Percentiles rank a stretch among this genome's conserved stretches.
These are phyloP conservation scores for Pandion haliaetus DNA, from an alignment of 2,113 vertebrate species.

Conservation along the genomic window DNA sequence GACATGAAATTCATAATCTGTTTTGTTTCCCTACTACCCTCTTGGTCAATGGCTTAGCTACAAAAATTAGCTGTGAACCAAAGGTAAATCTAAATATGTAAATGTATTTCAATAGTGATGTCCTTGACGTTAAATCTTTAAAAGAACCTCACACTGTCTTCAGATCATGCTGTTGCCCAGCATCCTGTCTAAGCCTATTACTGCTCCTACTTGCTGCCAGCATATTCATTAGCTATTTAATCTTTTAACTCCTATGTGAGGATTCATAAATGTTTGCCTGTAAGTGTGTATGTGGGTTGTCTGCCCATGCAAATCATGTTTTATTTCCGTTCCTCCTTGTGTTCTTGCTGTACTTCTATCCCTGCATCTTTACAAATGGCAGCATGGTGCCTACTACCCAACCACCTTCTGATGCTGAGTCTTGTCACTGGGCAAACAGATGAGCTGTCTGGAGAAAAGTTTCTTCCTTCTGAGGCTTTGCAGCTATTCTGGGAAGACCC, in stretches of 20 bases:
- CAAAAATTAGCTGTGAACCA: neutral
- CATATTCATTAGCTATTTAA: neutral
- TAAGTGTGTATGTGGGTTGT: neutral
- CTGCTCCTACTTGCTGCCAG: neutral
- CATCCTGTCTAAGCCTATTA: neutral
- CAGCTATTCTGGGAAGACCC: neutral
- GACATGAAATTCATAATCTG: neutral
- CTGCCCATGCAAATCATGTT: neutral
- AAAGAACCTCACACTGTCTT: neutral
- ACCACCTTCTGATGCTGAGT: neutral
- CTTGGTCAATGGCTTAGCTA: neutral
- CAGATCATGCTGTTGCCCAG: neutral
- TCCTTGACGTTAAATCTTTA: neutral
- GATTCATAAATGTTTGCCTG: neutral
- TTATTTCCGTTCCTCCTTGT: neutral
- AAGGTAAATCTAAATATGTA: neutral
- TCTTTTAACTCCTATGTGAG: neutral
- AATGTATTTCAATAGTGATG: neutral
- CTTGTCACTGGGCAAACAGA: neutral
- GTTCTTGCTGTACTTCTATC: neutral
- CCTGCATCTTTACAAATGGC: neutral
- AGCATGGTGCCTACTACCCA: neutral
- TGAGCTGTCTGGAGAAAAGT: neutral
- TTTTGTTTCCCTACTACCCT: neutral
- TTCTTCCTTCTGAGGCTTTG: neutral